Evolutionary conservation across 2,113 vertebrate genomes (phyloP), one percentile per base, ranked within the genome.

Genomic region (Micromys minutus): DNA sequence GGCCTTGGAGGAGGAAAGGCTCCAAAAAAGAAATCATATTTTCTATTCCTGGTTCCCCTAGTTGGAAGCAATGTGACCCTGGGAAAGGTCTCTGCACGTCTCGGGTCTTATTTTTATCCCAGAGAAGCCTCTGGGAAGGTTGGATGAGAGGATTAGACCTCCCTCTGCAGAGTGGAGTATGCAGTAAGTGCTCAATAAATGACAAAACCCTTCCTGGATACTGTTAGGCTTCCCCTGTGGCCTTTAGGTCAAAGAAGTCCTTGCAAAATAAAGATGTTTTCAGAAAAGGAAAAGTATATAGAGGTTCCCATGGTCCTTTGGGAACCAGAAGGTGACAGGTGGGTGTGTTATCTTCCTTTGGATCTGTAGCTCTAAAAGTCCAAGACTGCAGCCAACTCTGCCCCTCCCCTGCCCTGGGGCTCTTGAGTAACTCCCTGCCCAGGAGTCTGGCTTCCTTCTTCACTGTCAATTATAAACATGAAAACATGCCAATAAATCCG

Each of bases 231-330:
- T 57, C 36, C 57, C 26, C 50, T 1, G 50, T 1, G 42, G 63
- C 31, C 63, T 55, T 31, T n/a, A 47, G 61, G 21, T 71, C 26
- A 57, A 52, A 42, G 47, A 47, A 26, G 93, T 31, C 24, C 13
- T 55, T 65, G 39, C 11, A 11, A 74, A 72, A 65, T 22, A 59
- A 61, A 77, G n/a, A 50, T 2, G 34, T 13, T 52, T 31, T 11
- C 8, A 7, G 76, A 76, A 50, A 21, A 15, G 31, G 83, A 47
- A 45, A 65, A 55, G 36, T 17, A 12, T 1, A 1, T 31, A 0
- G 0, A 59, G 47, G 39, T 15, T 15, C 21, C 34, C 0, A 9
- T 52, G 86, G 59, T 31, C 69, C 2, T 5, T 6, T 0, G 0
- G 88, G 47, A 36, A 21, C 52, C 39, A 22, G 29, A 57, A 7